Percentiles rank a stretch among this genome's conserved stretches.
These are phyloP conservation scores for Azemiops feae DNA, from an alignment of 2,113 vertebrate genomes.

Conservation along the genomic window DNA sequence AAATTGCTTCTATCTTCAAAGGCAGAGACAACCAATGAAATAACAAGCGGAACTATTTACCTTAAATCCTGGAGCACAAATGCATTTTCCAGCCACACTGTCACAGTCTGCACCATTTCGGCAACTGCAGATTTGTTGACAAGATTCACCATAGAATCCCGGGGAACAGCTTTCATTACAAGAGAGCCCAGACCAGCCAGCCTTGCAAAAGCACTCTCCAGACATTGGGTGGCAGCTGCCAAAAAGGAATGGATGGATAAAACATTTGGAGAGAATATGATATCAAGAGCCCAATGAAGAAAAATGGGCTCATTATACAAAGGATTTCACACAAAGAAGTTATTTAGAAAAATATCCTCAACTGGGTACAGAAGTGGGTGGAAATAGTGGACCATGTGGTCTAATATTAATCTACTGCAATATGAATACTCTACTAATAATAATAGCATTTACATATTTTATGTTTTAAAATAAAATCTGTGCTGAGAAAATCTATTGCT, in stretches of 20 bases:
- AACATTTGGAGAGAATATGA: slow-evolving; percentile 53
- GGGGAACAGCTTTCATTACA: slow-evolving; percentile 94
- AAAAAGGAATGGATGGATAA: slow-evolving; percentile 65
- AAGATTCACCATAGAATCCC: slow-evolving; percentile 87
- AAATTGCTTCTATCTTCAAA: background rate
- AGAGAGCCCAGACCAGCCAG: slow-evolving; percentile 93
- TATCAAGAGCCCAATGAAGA: slow-evolving; percentile 32
- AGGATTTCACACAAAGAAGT: background rate
- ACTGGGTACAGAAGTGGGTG: background rate
- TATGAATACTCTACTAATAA: background rate
- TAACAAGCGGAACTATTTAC: slow-evolving; percentile 67
- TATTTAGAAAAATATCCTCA: background rate
- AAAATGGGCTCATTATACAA: background rate
- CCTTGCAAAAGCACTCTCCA: slow-evolving; percentile 88
- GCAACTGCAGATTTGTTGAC: slow-evolving; percentile 91
- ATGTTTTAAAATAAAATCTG: background rate
- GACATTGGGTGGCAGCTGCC: slow-evolving; percentile 97
- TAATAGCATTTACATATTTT: background rate
- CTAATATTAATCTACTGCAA: background rate
- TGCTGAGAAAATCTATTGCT: background rate
- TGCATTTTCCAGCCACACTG: slow-evolving; percentile 86
- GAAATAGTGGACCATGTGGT: background rate
- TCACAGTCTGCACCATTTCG: slow-evolving; percentile 95
- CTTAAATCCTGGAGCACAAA: slow-evolving; percentile 94
- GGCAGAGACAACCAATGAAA: background rate